Percentiles rank a stretch among this genome's conserved stretches.
Conservation (phyloP, 1,140 invertebrate genomes). For the Portunus trituberculatus region DNA sequence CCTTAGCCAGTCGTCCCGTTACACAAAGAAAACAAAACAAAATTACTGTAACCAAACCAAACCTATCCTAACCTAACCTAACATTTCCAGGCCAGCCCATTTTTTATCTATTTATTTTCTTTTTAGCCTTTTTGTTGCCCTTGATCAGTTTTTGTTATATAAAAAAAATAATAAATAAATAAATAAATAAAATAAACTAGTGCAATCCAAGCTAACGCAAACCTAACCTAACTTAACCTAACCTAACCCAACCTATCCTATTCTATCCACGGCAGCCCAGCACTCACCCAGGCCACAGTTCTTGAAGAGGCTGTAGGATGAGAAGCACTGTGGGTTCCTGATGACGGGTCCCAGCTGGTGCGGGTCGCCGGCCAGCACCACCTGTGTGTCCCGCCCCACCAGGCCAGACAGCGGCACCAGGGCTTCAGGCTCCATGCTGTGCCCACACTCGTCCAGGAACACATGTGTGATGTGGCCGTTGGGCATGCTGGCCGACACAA, state of each 20-base stretch:
- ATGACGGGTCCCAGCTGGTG: constrained; percentile 93
- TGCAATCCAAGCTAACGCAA: too few species aligned
- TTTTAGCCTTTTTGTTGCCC: too few species aligned
- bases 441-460: constrained; percentile 95
- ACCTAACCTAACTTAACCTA: too few species aligned
- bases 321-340: constrained; percentile 81
- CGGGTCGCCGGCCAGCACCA: constrained; percentile 94
- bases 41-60: neutral
- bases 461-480: constrained; percentile 92
- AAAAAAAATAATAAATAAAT: too few species aligned
- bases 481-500: constrained; percentile 81
- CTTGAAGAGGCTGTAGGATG: constrained; percentile 29
- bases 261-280: neutral
- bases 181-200: too few species aligned
- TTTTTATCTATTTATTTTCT: constrained; percentile 54
- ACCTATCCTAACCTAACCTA: neutral
- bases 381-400: constrained; percentile 83
- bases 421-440: constrained; percentile 93
- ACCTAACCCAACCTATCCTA: neutral
- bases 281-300: constrained; percentile 55
- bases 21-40: neutral
- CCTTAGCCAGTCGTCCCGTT: neutral
- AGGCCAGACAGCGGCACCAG: constrained; percentile 84
- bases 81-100: neutral
- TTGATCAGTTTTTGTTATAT: too few species aligned